Base-by-base conservation (phyloP, 2,797 vertebrate genomes). In the Parotocinclus haroldoi region DNA sequence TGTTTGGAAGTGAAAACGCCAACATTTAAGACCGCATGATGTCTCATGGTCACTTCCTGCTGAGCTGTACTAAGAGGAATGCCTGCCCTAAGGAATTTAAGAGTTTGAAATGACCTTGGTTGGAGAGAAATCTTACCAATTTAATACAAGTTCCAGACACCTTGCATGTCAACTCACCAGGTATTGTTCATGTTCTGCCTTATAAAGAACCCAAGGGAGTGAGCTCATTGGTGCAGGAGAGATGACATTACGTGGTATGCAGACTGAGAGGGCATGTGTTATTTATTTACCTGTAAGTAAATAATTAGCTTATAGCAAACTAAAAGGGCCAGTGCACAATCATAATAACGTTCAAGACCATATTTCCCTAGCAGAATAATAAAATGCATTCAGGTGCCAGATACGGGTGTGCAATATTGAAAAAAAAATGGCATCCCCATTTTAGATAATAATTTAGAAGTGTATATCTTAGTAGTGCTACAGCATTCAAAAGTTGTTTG, bases 211-310 rank as follows among this genome's bases (percentile, higher is more conserved):
- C 58, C 37, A 62, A 77, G 65, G 57, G 74, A 72, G 10, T 71
- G 73, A 81, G 58, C 53, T 81, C 9, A 45, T 48, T 69, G 61
- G 63, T 70, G 56, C 66, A 69, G 69, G 63, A 76, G 71, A 56
- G 66, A 19, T 82, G 80, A 77, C 79, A 84, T 82, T 75, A 71
- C 63, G 19, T 70, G 79, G 80, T 82, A 83, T 81, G 81, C 51
- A 45, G 58, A 39, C 8, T 27, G 62, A 59, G 58, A 72, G 74
- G 74, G 78, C 76, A 79, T 71, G 75, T 79, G 76, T 73, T 84
- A 73, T 68, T 77, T 77, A 71, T 68, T 66, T 68, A 74, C 57
- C 54, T 46, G 54, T 18, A 62, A 52, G 71, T 75, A 76, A 83
- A 81, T 76, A 81, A 57, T 78, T 48, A 74, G 75, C 65, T 53